These are phyloP conservation scores for Antheraea mylitta DNA, from an alignment of 1,140 invertebrate species.

Conservation along the genomic window DNA sequence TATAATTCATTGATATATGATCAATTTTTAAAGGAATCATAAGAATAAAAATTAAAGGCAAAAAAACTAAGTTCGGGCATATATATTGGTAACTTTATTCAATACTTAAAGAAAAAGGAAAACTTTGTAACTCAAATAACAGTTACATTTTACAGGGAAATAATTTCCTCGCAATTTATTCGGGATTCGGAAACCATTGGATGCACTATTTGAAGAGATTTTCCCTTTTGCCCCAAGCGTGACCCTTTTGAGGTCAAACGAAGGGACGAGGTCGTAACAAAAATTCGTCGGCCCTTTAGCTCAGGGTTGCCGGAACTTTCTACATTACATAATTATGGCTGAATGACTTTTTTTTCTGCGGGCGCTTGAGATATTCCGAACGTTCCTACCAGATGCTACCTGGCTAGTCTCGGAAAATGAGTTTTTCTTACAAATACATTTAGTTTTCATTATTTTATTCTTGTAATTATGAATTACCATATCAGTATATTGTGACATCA, in stretches of 20 bases:
- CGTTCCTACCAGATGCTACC: neutral
- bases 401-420: neutral
- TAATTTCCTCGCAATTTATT: neutral
- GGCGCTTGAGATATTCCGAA: neutral
- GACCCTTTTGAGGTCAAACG: neutral
- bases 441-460: neutral
- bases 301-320: neutral
- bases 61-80: too few relatives aligned
- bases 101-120: too few relatives aligned
- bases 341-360: neutral
- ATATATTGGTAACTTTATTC: too few relatives aligned
- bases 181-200: neutral
- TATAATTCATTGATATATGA: too few relatives aligned
- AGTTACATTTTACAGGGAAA: too few relatives aligned
- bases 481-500: too few relatives aligned
- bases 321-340: conserved; percentile 2
- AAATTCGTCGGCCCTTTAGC: neutral
- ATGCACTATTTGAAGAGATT: too few relatives aligned
- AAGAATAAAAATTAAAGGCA: too few relatives aligned
- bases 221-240: neutral
- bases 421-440: neutral
- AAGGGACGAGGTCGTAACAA: neutral
- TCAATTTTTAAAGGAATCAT: too few relatives aligned
- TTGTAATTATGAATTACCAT: neutral
- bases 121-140: too few relatives aligned